A percentile compares a stretch with the other conserved stretches of the same genome.
phyloP scores from a whole-genome alignment of 2,888 invertebrate species.

The Adelphocoris suturalis region DNA sequence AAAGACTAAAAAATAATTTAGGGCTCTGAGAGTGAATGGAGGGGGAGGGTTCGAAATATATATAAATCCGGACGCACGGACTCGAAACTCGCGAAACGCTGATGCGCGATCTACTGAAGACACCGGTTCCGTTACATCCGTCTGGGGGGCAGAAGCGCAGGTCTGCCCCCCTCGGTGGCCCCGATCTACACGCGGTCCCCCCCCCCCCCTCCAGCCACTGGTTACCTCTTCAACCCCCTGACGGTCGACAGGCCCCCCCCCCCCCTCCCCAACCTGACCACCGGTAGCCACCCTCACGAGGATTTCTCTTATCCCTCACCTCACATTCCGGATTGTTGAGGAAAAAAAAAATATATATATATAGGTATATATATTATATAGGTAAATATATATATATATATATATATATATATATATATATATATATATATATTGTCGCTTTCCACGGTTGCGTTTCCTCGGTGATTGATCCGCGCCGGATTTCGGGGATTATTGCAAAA shows the following conservation, averaged over 20 bases:
- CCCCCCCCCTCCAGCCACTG: background rate
- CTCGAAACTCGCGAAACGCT: conserved; percentile 64
- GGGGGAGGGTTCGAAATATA: conserved; percentile 41
- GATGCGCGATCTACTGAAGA: conserved; percentile 67
- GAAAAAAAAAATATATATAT: background rate
- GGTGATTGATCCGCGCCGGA: background rate
- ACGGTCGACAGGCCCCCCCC: no score
- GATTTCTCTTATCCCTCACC: background rate
- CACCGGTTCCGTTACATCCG: conserved; percentile 57
- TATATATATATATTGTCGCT: background rate
- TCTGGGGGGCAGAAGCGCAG: conserved; percentile 63
- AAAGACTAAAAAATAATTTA: background rate
- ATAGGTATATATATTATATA: no score
- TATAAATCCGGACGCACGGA: background rate
- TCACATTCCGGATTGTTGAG: background rate
- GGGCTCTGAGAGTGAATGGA: conserved; percentile 24
- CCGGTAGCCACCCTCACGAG: background rate
- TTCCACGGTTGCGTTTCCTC: background rate
- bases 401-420: no score
- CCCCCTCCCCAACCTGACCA: background rate
- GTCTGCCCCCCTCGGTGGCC: conserved; percentile 41
- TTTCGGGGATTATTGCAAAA: background rate
- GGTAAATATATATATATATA: no score
- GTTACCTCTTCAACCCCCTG: no score
- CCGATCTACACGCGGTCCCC: no score